Evolutionary conservation across 2,888 invertebrate species (phyloP).

Genomic region (Polyploca ridens): DNA sequence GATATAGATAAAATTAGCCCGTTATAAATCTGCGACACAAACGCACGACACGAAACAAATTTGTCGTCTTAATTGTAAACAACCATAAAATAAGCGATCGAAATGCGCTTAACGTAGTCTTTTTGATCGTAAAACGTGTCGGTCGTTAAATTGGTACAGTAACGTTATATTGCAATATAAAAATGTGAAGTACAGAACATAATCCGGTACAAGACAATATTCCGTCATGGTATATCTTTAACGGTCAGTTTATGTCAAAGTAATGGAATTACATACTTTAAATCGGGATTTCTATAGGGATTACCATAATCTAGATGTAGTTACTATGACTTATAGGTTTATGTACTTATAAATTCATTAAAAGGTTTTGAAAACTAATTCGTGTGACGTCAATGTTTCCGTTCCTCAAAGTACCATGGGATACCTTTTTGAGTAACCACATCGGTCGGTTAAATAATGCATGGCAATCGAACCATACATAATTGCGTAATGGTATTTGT

Average conservation of each 20-base stretch:
- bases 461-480: conserved; percentile 38
- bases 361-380: neutral
- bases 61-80: conserved; percentile 55
- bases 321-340: too few species aligned
- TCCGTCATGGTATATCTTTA: neutral
- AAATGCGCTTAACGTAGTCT: conserved; percentile 43
- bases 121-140: conserved; percentile 47
- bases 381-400: neutral
- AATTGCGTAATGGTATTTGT: conserved; percentile 56
- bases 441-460: conserved; percentile 16
- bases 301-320: too few species aligned
- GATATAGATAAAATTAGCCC: conserved; percentile 49
- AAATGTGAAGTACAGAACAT: conserved; percentile 1
- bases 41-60: conserved; percentile 34
- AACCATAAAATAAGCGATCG: conserved; percentile 48
- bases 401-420: neutral
- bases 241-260: neutral
- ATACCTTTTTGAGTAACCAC: neutral
- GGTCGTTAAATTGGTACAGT: neutral
- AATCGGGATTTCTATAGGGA: too few species aligned
- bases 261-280: too few species aligned
- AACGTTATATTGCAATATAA: neutral
- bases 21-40: conserved; percentile 50
- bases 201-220: neutral
- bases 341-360: too few species aligned